phyloP scores from a whole-genome alignment of 2,888 invertebrate species.

The Archips crataeganus region DNA sequence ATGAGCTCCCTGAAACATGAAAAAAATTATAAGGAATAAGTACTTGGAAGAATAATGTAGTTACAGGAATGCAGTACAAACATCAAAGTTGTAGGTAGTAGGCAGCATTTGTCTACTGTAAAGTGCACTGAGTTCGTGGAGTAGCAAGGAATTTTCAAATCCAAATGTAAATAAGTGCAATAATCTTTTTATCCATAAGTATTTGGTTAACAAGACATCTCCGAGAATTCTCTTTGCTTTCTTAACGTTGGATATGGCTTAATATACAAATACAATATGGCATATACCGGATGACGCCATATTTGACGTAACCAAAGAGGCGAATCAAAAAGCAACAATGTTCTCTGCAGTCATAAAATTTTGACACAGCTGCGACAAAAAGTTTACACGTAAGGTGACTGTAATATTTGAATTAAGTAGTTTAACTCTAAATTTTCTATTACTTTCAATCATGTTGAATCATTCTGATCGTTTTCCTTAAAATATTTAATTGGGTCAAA shows the following conservation, averaged over 20 bases:
- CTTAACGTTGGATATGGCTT: constrained; percentile 11
- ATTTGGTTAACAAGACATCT: not conserved
- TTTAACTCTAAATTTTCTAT: not conserved
- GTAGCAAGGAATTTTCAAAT: not conserved
- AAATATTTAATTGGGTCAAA: not conserved
- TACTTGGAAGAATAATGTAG: not conserved
- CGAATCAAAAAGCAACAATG: constrained; percentile 32
- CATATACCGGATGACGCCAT: constrained; percentile 29
- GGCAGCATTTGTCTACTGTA: not conserved
- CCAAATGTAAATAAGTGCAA: too few species aligned
- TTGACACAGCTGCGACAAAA: constrained; percentile 28
- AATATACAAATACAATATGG: constrained; percentile 14
- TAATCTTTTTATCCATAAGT: too few species aligned
- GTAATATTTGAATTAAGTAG: not conserved
- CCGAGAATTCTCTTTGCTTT: not conserved
- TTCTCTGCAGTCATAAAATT: constrained; percentile 17
- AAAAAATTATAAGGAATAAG: not conserved
- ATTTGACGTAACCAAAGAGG: constrained; percentile 28
- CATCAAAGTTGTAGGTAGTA: too few species aligned
- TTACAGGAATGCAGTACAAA: too few species aligned
- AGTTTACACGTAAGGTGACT: constrained; percentile 7
- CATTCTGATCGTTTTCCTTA: not conserved
- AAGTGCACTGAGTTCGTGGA: not conserved
- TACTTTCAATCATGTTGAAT: not conserved
- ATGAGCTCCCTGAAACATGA: constrained; percentile 86